These are phyloP conservation scores for Leptothorax acervorum DNA, from an alignment of 2,888 invertebrate species.

Conservation along the genomic window DNA sequence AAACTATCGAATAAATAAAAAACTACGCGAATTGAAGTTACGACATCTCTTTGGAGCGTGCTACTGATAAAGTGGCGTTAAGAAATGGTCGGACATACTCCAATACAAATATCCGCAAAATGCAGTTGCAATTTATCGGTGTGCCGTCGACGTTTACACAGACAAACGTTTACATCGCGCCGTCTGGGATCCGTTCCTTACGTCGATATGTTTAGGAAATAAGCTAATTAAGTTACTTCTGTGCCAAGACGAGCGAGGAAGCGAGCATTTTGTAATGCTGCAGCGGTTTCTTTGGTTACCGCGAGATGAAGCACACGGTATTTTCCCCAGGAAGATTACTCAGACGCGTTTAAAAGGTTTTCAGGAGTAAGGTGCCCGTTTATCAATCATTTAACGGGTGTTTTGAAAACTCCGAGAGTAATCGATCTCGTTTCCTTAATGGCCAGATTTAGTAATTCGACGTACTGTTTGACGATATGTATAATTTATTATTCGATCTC, in stretches of 20 bases:
- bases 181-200: conserved; percentile 62
- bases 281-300: conserved; percentile 65
- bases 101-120: not conserved
- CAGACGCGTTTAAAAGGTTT: conserved; percentile 6
- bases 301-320: conserved; percentile 55
- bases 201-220: conserved; percentile 55
- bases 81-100: not conserved
- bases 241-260: conserved; percentile 72
- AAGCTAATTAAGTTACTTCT: conserved; percentile 72
- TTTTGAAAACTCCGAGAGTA: conserved; percentile 5
- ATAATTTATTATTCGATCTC: conserved; percentile 47
- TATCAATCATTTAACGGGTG: not conserved
- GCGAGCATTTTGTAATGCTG: conserved; percentile 71
- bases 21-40: not conserved
- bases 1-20: not conserved
- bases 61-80: not conserved
- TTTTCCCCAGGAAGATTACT: conserved; percentile 23
- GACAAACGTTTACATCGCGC: conserved; percentile 29
- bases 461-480: not conserved
- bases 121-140: not conserved
- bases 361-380: not conserved
- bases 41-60: not conserved
- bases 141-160: not conserved
- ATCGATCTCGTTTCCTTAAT: not conserved
- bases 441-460: not conserved